Base-by-base conservation (phyloP, 1,140 invertebrate genomes). In the Dendrolimus kikuchii region DNA sequence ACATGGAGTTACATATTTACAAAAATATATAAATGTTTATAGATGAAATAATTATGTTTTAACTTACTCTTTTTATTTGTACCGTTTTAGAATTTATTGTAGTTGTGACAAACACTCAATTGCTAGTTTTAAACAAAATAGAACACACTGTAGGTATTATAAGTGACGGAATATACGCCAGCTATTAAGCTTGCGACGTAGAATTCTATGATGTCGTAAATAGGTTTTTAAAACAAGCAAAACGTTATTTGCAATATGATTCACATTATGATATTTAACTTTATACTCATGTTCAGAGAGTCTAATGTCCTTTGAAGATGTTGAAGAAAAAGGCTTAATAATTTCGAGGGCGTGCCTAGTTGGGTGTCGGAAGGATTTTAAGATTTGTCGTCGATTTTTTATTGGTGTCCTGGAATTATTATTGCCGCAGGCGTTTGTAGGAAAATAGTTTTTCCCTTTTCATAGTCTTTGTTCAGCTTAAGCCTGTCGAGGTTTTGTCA, bases 331-430 rank as follows among this genome's bases (percentile, higher is more conserved):
- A 76, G 66, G 74, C 74, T 82, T 84, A 84, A 86, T 86, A 84
- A 86, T 82, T 82, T 86, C 67, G 67, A 77, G 80, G 80, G 81
- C 82, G 80, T 86, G 81, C 77, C 72, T 82, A 78, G 82, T 84
- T 86, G 81, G 71, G 64, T 64, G 74, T 77, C 62, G 57, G 54
- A 60, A 67, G 80, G 80, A 83, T 86, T 82, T 81, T 60, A 70
- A 71, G 79, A 80, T 86, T 83, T 83, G 80, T 77, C 63, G 66
- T 52, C 60, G 71, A 76, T 59, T 82, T 86, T 86, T 82, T 86
- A 86, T 84, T 76, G 75, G 66, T 67, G 69, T 78, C 73, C 73
- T 57, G 68, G 63, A 68, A 73, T 76, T 77, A 84, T 81, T 85
- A 77, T 77, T 68, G 74, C 76, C 62, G 59, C 64, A 60, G 68